Base-by-base conservation (phyloP, 1,140 invertebrate genomes). In the Cydia fagiglandana region DNA sequence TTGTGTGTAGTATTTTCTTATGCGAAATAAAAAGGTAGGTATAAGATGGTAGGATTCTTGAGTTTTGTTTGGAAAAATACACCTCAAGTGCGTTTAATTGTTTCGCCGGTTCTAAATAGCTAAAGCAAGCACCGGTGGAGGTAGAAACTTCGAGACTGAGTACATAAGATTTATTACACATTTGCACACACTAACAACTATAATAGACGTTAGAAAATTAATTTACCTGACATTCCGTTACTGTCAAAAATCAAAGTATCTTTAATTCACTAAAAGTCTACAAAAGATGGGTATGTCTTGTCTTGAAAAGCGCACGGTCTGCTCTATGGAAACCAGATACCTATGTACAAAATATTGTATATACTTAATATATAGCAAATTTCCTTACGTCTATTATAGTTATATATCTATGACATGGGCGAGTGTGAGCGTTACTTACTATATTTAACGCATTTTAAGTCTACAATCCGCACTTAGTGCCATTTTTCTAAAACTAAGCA, bases 111-210 rank as follows among this genome's bases (percentile, higher is more conserved):
- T 68, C 73, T 30, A 78, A 82, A 78, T 75, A 79, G 77, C 80
- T 87, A 88, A 86, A 90, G 79, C 84, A 89, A 90, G 88, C 87
- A 90, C 87, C 87, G 84, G 77, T 83, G 84, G 88, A 90, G 88
- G 87, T 90, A 90, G 88, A 88, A 84, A 83, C 78, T 70, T 70
- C 66, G 66, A 70, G 66, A 70, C 66, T 70, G 66, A 41, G 66
- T 70, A 38, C 66, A 17, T 70, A 70, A 45, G n/a, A 70, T 17
- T 41, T 41, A 56, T 17, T 56, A 61, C 56, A 61, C 56, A 17
- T 17, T 61, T 3, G 17, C 20, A 24, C 24, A 61, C 9, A 61
- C 10, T n/a, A 61, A 61, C 56, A 61, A 61, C 56, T 61, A 24
- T 61, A 61, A 61, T 61, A 61, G 56, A 61, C 20, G 20, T 41